Base-by-base conservation (phyloP, 2,113 vertebrate genomes). In the Phylloscopus trochiloides region DNA sequence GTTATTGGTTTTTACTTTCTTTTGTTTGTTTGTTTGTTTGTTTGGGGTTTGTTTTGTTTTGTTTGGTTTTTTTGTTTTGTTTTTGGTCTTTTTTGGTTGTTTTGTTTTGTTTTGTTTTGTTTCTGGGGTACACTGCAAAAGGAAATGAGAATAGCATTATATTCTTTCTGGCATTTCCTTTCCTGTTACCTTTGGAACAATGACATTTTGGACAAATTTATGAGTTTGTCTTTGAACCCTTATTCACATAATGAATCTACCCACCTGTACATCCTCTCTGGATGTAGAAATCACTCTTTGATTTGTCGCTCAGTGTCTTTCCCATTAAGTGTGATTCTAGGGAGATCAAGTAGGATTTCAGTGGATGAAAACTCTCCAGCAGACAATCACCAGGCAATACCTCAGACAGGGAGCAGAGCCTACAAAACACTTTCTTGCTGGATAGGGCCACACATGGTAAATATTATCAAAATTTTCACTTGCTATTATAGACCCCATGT, bases 291-390 rank as follows among this genome's bases (percentile, higher is more conserved):
- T 68, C 43, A 67, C 48, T 65, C 34, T 59, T 86, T 82, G 65
- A 80, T 91, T 95, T 91, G 48, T 81, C 3, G 0, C 21, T 93
- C 36, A 52, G 31, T 75, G 43, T 74, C 76, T 94, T 91, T 91
- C 57, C 65, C 57, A 91, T 84, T 95, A 96, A 90, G 42, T 74
- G 54, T 34, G 80, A 34, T 88, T 88, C 88, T 62, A 74, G 28
- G 29, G 55, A 93, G 94, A 92, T 91, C 83, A 84, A 96, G 82
- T 52, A 72, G 86, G 77, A 95, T 92, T 94, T 91, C 42, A 45
- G 32, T 50, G n/a, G 45, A 89, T 88, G 42, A 94, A 89, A 94
- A 80, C 65, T 94, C 59, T 76, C 58, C 40, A 67, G 70, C 76
- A 93, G 61, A 59, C 51, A 68, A 94, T 92, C 73, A 84, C 25